Evolutionary conservation across 2,797 vertebrate species (phyloP).

Genomic region (Odontamblyopus lacepedii): DNA sequence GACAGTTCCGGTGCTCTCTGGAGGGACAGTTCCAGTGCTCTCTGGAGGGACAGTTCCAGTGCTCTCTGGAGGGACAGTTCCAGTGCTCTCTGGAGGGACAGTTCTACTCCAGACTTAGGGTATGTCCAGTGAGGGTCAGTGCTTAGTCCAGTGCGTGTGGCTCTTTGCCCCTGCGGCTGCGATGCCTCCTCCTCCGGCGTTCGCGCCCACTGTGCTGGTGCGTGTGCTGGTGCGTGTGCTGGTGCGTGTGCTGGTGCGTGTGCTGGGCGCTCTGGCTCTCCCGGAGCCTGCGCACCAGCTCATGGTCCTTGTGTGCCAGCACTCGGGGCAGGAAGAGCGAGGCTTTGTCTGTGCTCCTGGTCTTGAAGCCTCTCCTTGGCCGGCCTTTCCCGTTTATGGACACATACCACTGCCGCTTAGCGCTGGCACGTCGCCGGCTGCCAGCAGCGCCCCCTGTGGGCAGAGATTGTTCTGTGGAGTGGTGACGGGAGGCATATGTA

Average conservation of each 20-base stretch:
- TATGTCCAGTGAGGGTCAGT: background rate
- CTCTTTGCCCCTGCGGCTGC: conserved; percentile 35
- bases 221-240: conserved; percentile 27
- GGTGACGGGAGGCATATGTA: conserved; percentile 90
- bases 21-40: conserved; percentile 1
- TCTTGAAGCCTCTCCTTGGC: conserved; percentile 93
- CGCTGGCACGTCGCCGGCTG: conserved; percentile 75
- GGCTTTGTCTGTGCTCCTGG: conserved; percentile 93
- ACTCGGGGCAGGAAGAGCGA: conserved; percentile 95
- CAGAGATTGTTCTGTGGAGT: conserved; percentile 80
- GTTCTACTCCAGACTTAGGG: background rate
- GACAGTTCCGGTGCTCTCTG: background rate
- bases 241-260: conserved; percentile 20
- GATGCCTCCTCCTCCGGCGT: conserved; percentile 71
- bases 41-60: conserved; percentile 8
- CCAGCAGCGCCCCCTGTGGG: conserved; percentile 44
- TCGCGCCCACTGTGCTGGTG: conserved; percentile 52
- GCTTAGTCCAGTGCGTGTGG: conserved; percentile 39
- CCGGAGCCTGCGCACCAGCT: conserved; percentile 86
- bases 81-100: background rate
- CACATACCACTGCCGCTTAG: conserved; percentile 93
- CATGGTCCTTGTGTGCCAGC: conserved; percentile 91
- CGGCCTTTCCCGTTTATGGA: conserved; percentile 96
- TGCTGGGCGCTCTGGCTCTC: conserved; percentile 52
- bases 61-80: too few species aligned